Conservation (phyloP, 1,140 invertebrate species). For the Apis laboriosa region DNA sequence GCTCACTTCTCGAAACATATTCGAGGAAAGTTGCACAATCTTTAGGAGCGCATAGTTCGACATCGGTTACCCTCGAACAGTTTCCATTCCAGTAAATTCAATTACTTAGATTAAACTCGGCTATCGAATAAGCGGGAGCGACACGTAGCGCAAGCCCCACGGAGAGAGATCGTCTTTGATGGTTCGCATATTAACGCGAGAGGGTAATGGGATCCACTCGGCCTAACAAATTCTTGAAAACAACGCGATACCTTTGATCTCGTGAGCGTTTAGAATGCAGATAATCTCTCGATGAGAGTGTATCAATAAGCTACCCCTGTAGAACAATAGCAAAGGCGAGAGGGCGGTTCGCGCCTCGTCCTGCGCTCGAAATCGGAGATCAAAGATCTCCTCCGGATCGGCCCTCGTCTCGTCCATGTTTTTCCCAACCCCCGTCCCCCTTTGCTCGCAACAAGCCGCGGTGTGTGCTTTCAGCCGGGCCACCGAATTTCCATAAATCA, state of each 20-base stretch:
- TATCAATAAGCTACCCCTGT: slow-evolving; percentile 28
- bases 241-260: slow-evolving; percentile 54
- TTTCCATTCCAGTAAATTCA: neutral
- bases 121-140: neutral
- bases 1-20: neutral
- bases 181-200: slow-evolving; percentile 8
- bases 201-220: slow-evolving; percentile 26
- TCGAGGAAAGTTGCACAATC: neutral
- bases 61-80: neutral
- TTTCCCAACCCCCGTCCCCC: slow-evolving; percentile 23
- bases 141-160: neutral
- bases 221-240: slow-evolving; percentile 46
- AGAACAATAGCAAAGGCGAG: slow-evolving; percentile 40
- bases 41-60: no score
- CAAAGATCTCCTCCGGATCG: slow-evolving; percentile 50
- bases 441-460: slow-evolving; percentile 39
- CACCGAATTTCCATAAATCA: slow-evolving; percentile 65
- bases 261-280: slow-evolving; percentile 38
- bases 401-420: slow-evolving; percentile 41
- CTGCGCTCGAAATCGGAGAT: slow-evolving; percentile 48
- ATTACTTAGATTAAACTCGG: neutral
- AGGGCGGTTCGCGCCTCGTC: slow-evolving; percentile 41
- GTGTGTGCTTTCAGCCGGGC: slow-evolving; percentile 43
- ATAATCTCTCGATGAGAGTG: slow-evolving; percentile 49
- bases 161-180: no score